These are phyloP conservation scores for Blastobasis lacticolella DNA, from an alignment of 2,888 invertebrate genomes.

Conservation along the genomic window DNA sequence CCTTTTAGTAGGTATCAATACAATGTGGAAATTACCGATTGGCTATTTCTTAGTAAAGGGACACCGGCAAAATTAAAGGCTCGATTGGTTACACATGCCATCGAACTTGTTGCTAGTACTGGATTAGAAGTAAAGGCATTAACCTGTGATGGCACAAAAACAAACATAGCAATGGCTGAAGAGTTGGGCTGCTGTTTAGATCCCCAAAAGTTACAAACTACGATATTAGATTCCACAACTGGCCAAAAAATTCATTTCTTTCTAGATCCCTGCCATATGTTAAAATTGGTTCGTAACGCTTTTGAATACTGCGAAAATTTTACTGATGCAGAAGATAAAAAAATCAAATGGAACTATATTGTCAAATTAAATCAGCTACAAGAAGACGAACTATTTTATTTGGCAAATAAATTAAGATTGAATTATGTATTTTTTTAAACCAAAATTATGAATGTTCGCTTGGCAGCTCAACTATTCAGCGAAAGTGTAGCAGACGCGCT, in stretches of 20 bases:
- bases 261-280: conserved; percentile 12
- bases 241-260: conserved; percentile 2
- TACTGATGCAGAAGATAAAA: neutral
- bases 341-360: neutral
- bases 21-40: conserved; percentile 1
- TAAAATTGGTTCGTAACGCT: conserved; percentile 14
- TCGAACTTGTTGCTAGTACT: conserved; percentile 2
- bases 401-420: too few relatives aligned
- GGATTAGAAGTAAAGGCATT: conserved; percentile 12
- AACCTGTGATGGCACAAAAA: conserved; percentile 19
- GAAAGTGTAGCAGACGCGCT: conserved; percentile 5
- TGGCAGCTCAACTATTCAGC: conserved; percentile 10
- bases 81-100: neutral
- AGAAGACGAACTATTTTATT: conserved; percentile 5
- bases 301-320: conserved; percentile 8
- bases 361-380: conserved; percentile 5
- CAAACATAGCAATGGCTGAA: conserved; percentile 15
- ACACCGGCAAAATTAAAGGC: neutral
- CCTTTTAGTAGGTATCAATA: neutral
- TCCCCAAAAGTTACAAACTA: conserved; percentile 1
- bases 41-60: neutral
- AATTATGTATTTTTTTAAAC: conserved; percentile 9
- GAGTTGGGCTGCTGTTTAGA: conserved; percentile 12
- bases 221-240: conserved; percentile 1
- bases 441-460: conserved; percentile 13